Conservation (phyloP, 2,797 vertebrate species). For the Clarias laeviceps region DNA sequence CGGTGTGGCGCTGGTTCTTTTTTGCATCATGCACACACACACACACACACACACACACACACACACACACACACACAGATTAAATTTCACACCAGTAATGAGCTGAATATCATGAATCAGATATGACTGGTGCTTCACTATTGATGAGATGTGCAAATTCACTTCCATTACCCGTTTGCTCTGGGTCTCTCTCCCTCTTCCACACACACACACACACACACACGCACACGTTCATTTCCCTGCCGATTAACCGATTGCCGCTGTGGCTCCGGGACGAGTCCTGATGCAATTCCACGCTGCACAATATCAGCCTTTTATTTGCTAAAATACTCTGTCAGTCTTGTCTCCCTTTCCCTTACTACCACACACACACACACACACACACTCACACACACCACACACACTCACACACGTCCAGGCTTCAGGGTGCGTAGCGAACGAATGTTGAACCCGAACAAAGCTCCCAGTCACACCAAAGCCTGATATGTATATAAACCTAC, state of each 20-base stretch:
- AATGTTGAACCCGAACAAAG: not conserved
- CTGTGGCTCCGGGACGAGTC: not conserved
- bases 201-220: conserved; percentile 14
- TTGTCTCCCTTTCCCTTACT: not conserved
- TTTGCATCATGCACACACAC: not conserved
- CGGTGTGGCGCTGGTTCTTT: not conserved
- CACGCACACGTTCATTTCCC: not conserved
- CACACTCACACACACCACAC: not conserved
- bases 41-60: conserved; percentile 11
- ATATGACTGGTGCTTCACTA: conserved; percentile 17
- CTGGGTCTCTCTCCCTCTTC: not conserved
- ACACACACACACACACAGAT: conserved; percentile 4
- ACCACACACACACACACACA: not conserved
- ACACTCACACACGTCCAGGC: not conserved
- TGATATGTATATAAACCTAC: not conserved
- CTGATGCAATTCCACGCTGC: conserved; percentile 17
- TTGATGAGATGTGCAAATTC: conserved; percentile 22
- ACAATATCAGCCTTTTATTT: conserved; percentile 15
- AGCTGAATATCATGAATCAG: conserved; percentile 33
- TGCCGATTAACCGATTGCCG: conserved; percentile 3
- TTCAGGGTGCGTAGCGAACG: not conserved
- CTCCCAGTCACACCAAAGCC: not conserved
- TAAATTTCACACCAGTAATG: conserved; percentile 13
- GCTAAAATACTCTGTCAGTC: conserved; percentile 6
- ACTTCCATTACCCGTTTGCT: not conserved